phyloP scores from a whole-genome alignment of 2,888 invertebrate genomes.

The Synergus laeviventris region DNA sequence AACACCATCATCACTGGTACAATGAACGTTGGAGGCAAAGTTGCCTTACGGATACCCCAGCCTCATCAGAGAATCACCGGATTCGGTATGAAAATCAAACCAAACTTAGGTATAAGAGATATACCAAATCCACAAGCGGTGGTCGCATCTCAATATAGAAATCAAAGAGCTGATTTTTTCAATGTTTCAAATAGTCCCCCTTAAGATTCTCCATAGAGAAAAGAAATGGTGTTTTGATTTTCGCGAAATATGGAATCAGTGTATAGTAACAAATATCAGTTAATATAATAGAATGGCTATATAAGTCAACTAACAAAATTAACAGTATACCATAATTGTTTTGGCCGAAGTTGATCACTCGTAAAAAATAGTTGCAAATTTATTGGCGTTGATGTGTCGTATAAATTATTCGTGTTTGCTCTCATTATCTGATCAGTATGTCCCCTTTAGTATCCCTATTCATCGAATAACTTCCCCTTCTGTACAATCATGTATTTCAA shows the following conservation, averaged over 20 bases:
- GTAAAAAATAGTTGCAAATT: background rate
- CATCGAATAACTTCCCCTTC: background rate
- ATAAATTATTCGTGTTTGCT: background rate
- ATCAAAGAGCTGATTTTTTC: conserved; percentile 65
- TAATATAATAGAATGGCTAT: no score
- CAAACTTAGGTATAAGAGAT: conserved; percentile 74
- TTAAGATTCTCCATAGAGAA: conserved; percentile 52
- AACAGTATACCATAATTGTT: background rate
- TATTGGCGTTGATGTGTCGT: background rate
- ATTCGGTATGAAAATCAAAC: conserved; percentile 71
- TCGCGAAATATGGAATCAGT: background rate
- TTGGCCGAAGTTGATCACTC: background rate
- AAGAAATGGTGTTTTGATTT: background rate
- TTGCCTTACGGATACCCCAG: conserved; percentile 69
- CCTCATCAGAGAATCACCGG: conserved; percentile 69
- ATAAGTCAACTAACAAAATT: no score
- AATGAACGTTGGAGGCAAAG: conserved; percentile 57
- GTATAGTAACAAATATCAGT: background rate
- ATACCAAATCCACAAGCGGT: conserved; percentile 75
- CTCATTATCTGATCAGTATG: background rate
- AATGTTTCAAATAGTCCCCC: conserved; percentile 62
- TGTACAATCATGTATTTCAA: conserved; percentile 3
- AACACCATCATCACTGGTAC: conserved; percentile 49
- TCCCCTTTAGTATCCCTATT: background rate
- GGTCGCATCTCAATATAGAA: conserved; percentile 72